Evolutionary conservation across 1,140 invertebrate genomes (phyloP), one percentile per base, ranked within the genome.

Genomic region (Pseudobourletiella spinata): DNA sequence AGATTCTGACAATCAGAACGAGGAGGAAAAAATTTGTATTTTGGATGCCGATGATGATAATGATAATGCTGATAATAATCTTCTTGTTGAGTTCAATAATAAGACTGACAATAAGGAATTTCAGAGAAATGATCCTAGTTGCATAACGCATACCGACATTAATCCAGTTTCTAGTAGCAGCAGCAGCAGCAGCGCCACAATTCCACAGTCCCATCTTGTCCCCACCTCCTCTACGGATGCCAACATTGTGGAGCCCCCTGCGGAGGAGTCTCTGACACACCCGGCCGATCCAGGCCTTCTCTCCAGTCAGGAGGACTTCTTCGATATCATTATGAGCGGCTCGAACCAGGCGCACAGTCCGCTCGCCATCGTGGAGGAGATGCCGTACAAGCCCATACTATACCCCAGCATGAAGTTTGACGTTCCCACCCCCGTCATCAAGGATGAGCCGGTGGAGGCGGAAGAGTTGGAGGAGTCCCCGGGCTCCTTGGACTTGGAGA

Each of bases 341-440:
- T 39, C 32, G 8, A 39, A n/a, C n/a, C 8, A 39, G 8, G 8
- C 8, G 32, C 8, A n/a, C 32, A n/a, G 32, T 11, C 8, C 8
- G 32, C 8, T 11, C 8, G n/a, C n/a, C n/a, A 11, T 39, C n/a
- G 32, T 39, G 32, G 32, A 39, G 32, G 32, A 39, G 32, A 39
- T 39, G 8, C 32, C 32, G n/a, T n/a, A 11, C 8, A 66, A 57
- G 24, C 35, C 30, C 29, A 67, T 67, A 22, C 20, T 61, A 35
- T 70, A 70, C 46, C 29, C 59, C 22, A 44, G 46, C 18, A 67
- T 67, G 68, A 62, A 67, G 55, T 70, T 70, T 64, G 68, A 70
- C 52, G 62, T 67, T 32, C 68, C 68, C n/a, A 61, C 54, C 14
- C 26, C 29, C 18, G 32, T 24, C 6, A 67, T 70, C 39, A 70